Evolutionary conservation across 2,888 invertebrate species (phyloP).

Genomic region (Hypomecis atomaria): DNA sequence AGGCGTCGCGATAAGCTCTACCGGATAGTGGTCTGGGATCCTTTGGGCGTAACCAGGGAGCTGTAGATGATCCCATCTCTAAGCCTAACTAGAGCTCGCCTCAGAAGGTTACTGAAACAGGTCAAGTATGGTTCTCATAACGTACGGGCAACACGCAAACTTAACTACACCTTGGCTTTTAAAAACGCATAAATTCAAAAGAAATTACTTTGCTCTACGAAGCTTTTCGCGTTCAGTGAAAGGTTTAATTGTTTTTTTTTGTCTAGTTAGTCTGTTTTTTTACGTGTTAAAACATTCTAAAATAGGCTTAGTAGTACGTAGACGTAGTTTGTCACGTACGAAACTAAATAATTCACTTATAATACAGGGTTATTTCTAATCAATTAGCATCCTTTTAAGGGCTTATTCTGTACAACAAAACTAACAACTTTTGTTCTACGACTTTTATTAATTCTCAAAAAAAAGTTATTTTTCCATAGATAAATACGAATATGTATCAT

Average conservation of each 20-base stretch:
- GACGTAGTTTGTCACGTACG: too few relatives aligned
- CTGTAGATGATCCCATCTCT: slow-evolving; percentile 17
- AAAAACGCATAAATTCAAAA: slow-evolving; percentile 35
- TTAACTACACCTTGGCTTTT: slow-evolving; percentile 30
- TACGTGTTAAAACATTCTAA: too few relatives aligned
- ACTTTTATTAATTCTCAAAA: too few relatives aligned
- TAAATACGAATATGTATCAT: too few relatives aligned
- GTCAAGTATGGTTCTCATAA: slow-evolving; percentile 70
- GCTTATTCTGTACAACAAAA: too few relatives aligned
- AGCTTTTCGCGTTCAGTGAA: slow-evolving; percentile 29
- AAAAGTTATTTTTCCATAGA: too few relatives aligned
- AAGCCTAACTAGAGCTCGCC: slow-evolving; percentile 45
- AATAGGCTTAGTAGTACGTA: too few relatives aligned
- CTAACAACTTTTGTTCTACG: too few relatives aligned
- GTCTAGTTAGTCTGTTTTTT: slow-evolving; percentile 21
- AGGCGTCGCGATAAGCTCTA: slow-evolving; percentile 12
- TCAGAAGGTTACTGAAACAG: slow-evolving; percentile 59
- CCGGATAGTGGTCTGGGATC: slow-evolving; percentile 4
- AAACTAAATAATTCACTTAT: too few relatives aligned
- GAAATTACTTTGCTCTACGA: slow-evolving; percentile 30
- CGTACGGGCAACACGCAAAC: slow-evolving; percentile 58
- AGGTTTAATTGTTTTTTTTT: slow-evolving; percentile 21
- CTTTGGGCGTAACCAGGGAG: slow-evolving; percentile 4
- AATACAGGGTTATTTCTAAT: too few relatives aligned
- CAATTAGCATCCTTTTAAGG: too few relatives aligned